Evolutionary conservation across 1,140 invertebrate genomes (phyloP), one percentile per base, ranked within the genome.

Genomic region (Drosophila ercepeae): DNA sequence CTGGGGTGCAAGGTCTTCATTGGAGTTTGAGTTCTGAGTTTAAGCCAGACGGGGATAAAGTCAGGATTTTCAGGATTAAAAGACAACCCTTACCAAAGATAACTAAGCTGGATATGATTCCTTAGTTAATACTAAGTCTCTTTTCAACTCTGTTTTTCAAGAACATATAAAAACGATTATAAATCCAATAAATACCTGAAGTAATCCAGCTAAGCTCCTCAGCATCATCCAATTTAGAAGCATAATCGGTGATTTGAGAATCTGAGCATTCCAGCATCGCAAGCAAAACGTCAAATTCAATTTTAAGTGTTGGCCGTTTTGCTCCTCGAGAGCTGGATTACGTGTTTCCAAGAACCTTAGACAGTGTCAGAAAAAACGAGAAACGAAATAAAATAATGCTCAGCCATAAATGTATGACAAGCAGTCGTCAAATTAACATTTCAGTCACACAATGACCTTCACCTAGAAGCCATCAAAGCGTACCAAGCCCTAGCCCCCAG

Each of bases 361-460:
- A 59, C 45, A 73, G 53, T 65, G 39, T 36, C 68, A 49, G 46
- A 32, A 71, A 64, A 23, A 18, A 14, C 14, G 16, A 11, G 16
- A 52, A 18, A 34, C 23, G 32, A 11, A 21, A 1, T 32, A 34
- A 32, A 32, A 29, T 42, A 14, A 41, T 19, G 9, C 39, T 3
- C 8, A 4, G 60, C 34, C 75, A 61, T 68, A 61, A 34, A 63
- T 67, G 74, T 75, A 67, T 55, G 73, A 72, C 58, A 46, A 58
- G 19, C 73, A 58, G 57, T 69, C 58, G 57, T 69, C 58, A 74
- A 82, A 64, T 82, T 82, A 82, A 70, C 69, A 83, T 83, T 83
- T 83, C 70, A 83, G 78, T 75, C 78, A 83, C 78, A 83, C 58
- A 73, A 74, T 83, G 78, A 83, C 78, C 78, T 83, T 83, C 78